Evolutionary conservation across 2,113 vertebrate genomes (phyloP).

Genomic region (Heptranchias perlo): DNA sequence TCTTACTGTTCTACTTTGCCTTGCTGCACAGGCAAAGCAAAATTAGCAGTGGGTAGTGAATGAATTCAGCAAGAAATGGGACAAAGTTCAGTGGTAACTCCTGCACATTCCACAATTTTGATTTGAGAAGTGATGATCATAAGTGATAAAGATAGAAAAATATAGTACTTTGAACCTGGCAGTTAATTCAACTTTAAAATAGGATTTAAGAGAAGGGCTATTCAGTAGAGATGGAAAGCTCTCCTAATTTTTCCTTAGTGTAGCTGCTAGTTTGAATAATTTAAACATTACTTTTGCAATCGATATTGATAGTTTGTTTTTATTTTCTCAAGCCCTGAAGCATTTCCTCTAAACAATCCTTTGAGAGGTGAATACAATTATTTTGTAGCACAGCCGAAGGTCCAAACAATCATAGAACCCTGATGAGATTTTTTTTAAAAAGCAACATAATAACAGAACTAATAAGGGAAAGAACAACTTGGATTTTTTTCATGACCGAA

Average conservation of each 20-base stretch:
- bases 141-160: neutral
- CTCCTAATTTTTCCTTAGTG: neutral
- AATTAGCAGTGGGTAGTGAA: neutral
- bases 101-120: neutral
- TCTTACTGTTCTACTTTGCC: neutral
- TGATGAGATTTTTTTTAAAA: neutral
- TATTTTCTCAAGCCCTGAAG: neutral
- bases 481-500: neutral
- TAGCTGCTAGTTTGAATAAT: neutral
- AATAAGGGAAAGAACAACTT: neutral
- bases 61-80: neutral
- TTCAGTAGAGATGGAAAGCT: neutral
- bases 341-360: no score
- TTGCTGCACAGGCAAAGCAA: neutral
- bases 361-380: neutral
- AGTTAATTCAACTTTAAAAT: neutral
- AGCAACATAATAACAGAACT: neutral
- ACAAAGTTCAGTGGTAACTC: neutral
- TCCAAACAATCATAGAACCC: neutral
- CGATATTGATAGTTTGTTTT: neutral
- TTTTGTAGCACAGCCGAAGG: neutral
- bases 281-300: constrained; percentile 21
- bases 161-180: neutral
- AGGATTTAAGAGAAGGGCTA: neutral
- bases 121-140: neutral